Evolutionary conservation across 2,113 vertebrate genomes (phyloP).

Genomic region (Bos indicus): DNA sequence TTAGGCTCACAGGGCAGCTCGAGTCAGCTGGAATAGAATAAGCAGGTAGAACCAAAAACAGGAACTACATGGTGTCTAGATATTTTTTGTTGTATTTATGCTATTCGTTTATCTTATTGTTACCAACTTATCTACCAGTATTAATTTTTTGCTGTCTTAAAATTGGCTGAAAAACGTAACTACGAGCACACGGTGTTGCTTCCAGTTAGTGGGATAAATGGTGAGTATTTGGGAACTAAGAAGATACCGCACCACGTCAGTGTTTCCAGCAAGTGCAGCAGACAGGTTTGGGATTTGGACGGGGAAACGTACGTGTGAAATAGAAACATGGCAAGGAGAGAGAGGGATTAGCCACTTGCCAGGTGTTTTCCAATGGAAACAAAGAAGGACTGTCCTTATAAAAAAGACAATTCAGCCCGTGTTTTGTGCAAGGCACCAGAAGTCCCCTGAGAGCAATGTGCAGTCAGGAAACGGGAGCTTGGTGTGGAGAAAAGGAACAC

Average conservation of each 20-base stretch:
- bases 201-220: background rate
- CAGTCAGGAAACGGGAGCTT: background rate
- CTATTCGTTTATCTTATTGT: background rate
- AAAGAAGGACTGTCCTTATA: conserved; percentile 25
- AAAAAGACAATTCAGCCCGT: background rate
- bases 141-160: background rate
- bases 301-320: background rate
- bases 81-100: background rate
- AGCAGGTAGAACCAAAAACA: background rate
- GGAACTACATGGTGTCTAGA: background rate
- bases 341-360: background rate
- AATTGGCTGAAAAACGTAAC: background rate
- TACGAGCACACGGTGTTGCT: background rate
- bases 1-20: fast-evolving
- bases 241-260: background rate
- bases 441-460: background rate
- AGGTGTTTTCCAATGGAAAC: conserved; percentile 39
- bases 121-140: background rate
- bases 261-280: background rate
- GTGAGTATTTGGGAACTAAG: background rate
- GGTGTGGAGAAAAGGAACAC: background rate
- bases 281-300: background rate
- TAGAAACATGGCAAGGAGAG: background rate
- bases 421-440: background rate
- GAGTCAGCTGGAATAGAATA: background rate